Base-by-base conservation (phyloP, 1,140 invertebrate genomes). In the Aporrectodea caliginosa region DNA sequence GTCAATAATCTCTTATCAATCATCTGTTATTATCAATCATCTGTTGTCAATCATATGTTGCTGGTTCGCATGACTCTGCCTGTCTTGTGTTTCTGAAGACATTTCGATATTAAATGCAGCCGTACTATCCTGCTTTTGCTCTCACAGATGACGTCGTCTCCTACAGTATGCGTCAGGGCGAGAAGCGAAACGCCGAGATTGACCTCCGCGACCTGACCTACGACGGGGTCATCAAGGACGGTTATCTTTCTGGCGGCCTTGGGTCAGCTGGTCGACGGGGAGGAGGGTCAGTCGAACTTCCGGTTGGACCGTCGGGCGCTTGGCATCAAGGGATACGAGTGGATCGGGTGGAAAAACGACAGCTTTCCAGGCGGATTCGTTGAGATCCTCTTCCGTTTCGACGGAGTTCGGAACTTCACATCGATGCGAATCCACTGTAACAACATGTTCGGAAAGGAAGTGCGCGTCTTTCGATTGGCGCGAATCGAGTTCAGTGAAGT, bases 281-380 rank as follows among this genome's bases (percentile, higher is more conserved):
- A 84, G 34, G 82, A 83, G 73, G 85, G 80, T 30, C 91, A 91
- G 22, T 92, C 93, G 81, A 92, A 94, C 86, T 94, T 94, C 86
- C 91, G 92, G 82, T 87, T 91, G 22, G 92, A 93, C 86, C 91
- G 90, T 76, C 90, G 90, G 82, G 92, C 91, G 77, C 89, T 91
- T 81, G 92, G 92, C 35, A 93, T 88, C 82, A 84, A 90, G 90
- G 94, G 93, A 43, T 92, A 92, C 73, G 92, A 93, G 69, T 97
- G 95, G 95, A 93, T 97, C 6, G 95, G 95, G 0, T 97, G 95
- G 95, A n/a, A 58, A 27, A 95, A 95, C 88, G 94, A 95, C 83
- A 77, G 35, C n/a, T 70, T 78, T 83, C n/a, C 30, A 75, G 43
- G 34, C 77, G 80, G 82, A 43, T 84, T 84, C 0, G 80, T 87